A percentile compares a stretch with the other conserved stretches of the same genome.
Evolutionary conservation across 2,888 invertebrate genomes (phyloP).

Genomic region (Erynnis tages): DNA sequence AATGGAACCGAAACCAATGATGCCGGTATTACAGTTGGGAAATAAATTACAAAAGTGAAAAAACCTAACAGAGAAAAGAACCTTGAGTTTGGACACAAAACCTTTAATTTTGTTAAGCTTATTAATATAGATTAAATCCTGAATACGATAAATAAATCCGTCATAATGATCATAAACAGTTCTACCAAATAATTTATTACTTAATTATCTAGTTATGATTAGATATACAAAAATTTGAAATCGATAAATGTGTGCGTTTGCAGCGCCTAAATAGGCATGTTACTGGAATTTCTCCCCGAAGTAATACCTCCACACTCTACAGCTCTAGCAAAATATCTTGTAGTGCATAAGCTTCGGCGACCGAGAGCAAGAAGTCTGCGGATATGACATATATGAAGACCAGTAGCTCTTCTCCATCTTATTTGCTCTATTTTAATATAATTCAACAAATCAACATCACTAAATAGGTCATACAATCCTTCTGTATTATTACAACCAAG

Average conservation of each 20-base stretch:
- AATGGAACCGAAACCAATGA: too few relatives aligned
- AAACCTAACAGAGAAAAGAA: too few relatives aligned
- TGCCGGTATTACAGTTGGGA: too few relatives aligned
- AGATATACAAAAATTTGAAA: too few relatives aligned
- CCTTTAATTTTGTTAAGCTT: too few relatives aligned
- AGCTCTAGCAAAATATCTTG: conserved; percentile 37
- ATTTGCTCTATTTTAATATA: conserved; percentile 47
- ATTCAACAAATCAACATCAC: conserved; percentile 45
- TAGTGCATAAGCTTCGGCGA: conserved; percentile 35
- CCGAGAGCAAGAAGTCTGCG: conserved; percentile 37
- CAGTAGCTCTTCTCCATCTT: conserved; percentile 44
- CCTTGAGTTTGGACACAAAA: too few relatives aligned
- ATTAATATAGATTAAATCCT: too few relatives aligned
- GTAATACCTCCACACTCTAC: not conserved
- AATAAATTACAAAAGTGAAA: too few relatives aligned
- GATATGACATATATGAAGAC: conserved; percentile 31
- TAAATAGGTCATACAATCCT: conserved; percentile 41
- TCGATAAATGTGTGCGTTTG: not conserved
- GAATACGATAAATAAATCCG: too few relatives aligned
- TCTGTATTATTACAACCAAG: conserved; percentile 34
- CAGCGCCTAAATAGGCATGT: not conserved
- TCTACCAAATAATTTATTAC: too few relatives aligned
- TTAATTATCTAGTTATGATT: too few relatives aligned
- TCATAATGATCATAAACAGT: too few relatives aligned
- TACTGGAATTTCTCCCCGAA: not conserved